Evolutionary conservation across 2,113 vertebrate genomes (phyloP).

Genomic region (Larimichthys polyactis): DNA sequence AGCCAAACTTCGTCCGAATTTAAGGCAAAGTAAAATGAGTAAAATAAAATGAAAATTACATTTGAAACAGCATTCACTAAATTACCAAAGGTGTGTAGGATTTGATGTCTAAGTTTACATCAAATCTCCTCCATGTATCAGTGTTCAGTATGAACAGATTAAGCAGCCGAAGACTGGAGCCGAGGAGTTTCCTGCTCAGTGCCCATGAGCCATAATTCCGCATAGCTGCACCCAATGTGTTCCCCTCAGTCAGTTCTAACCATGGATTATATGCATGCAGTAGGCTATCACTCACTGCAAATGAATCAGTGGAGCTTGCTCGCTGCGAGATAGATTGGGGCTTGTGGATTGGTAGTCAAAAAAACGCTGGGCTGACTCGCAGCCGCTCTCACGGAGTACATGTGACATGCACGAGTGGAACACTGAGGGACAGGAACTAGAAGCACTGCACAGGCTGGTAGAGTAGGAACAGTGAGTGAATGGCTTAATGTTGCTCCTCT

Average conservation of each 20-base stretch:
- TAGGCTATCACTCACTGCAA: slow-evolving; percentile 1
- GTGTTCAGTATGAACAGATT: neutral
- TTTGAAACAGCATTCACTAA: neutral
- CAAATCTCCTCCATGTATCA: neutral
- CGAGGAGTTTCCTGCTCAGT: slow-evolving; percentile 2
- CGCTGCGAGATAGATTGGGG: neutral
- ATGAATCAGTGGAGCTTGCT: neutral
- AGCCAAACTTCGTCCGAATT: too few species aligned
- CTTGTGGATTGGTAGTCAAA: neutral
- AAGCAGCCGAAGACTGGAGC: neutral
- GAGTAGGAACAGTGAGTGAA: neutral
- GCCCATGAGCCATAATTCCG: neutral
- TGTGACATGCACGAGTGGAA: neutral
- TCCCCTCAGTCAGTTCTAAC: slow-evolving; percentile 6
- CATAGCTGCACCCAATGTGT: slow-evolving; percentile 2
- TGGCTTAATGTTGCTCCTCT: slow-evolving; percentile 3
- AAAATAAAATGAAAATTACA: too few species aligned
- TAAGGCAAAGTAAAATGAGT: too few species aligned
- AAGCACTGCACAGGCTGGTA: neutral
- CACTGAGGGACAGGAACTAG: neutral
- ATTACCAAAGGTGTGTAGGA: neutral
- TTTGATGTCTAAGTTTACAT: neutral
- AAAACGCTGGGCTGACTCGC: neutral
- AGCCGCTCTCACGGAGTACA: neutral
- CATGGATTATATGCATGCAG: slow-evolving; percentile 1